Evolutionary conservation across 2,888 invertebrate genomes (phyloP).

Genomic region (Ptilodon capucinus): DNA sequence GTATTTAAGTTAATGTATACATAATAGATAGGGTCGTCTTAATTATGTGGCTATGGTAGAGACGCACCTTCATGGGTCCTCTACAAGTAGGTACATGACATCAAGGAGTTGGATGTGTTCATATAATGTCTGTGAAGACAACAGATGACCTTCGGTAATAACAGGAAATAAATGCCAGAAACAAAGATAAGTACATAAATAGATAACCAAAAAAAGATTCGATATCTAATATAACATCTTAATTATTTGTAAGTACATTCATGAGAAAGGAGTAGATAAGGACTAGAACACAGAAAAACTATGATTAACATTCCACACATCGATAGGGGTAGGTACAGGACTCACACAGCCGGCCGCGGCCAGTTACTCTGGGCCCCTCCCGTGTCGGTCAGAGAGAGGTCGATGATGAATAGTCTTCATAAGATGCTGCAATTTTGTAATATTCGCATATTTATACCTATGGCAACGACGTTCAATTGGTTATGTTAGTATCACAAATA

Average conservation of each 20-base stretch:
- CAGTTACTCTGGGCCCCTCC: conserved; percentile 75
- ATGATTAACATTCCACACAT: conserved; percentile 77
- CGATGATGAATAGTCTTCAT: conserved; percentile 88
- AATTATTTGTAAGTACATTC: conserved; percentile 46
- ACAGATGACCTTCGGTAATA: not conserved
- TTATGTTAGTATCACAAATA: conserved; percentile 54
- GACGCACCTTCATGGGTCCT: not conserved
- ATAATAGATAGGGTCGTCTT: not conserved
- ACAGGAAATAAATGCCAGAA: conserved; percentile 4
- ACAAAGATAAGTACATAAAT: conserved; percentile 22
- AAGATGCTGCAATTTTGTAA: conserved; percentile 86
- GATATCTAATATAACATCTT: conserved; percentile 49
- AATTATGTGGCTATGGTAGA: not conserved
- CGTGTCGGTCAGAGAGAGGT: conserved; percentile 85
- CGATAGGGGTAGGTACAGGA: conserved; percentile 69
- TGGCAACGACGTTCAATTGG: conserved; percentile 74
- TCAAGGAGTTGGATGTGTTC: too few relatives aligned
- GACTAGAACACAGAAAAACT: conserved; percentile 48
- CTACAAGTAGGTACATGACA: too few relatives aligned
- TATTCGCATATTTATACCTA: conserved; percentile 81
- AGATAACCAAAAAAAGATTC: conserved; percentile 22
- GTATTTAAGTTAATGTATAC: not conserved
- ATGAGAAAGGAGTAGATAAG: conserved; percentile 43
- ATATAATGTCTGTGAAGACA: too few relatives aligned
- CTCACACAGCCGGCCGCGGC: conserved; percentile 77